Conservation (phyloP, 2,797 vertebrate species). For the Xiphorhynchus erythropygius region DNA sequence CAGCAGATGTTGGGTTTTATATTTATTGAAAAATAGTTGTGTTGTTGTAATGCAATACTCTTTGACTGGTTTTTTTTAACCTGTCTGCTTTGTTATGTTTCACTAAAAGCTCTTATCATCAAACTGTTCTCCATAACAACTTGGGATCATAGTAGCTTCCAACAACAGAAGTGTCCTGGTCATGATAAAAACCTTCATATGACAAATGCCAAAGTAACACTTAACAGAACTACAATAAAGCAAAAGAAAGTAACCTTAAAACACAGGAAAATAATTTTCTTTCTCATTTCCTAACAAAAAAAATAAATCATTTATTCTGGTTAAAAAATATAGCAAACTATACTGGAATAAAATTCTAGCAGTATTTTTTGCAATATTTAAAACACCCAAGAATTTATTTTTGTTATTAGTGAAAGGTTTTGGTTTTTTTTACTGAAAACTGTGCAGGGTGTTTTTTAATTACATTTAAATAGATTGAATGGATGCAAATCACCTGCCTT, state of each 20-base stretch:
- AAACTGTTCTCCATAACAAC: neutral
- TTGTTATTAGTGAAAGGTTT: neutral
- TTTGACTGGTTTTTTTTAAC: neutral
- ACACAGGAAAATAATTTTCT: neutral
- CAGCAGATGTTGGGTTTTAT: constrained; percentile 50
- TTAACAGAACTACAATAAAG: neutral
- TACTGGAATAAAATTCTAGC: neutral
- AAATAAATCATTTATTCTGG: neutral
- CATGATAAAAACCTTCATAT: neutral
- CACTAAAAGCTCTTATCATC: neutral
- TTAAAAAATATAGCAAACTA: neutral
- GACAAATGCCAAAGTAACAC: neutral
- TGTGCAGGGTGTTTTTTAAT: neutral
- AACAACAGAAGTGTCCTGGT: neutral
- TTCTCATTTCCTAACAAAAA: neutral
- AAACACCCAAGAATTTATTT: neutral
- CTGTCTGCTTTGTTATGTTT: constrained; percentile 4
- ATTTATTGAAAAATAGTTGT: constrained; percentile 60
- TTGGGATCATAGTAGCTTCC: neutral
- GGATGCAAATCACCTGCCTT: neutral
- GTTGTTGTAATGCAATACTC: neutral
- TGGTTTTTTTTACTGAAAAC: neutral
- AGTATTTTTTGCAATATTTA: neutral
- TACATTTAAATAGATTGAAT: neutral
- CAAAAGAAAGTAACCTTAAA: neutral